These are phyloP conservation scores for Chunga burmeisteri DNA, from an alignment of 2,113 vertebrate genomes.

Conservation along the genomic window DNA sequence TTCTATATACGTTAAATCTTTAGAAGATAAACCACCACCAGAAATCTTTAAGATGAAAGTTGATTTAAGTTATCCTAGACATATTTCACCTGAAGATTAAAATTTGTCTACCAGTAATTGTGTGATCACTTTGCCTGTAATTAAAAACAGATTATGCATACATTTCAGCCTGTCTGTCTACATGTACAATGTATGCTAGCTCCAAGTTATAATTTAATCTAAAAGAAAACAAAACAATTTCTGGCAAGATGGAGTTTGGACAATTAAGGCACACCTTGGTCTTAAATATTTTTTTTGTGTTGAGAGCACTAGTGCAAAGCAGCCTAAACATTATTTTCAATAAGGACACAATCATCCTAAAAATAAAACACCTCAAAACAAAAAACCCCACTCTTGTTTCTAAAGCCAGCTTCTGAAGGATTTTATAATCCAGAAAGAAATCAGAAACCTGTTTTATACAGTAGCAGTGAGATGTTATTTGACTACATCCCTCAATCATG, in stretches of 20 bases:
- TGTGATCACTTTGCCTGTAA: background rate
- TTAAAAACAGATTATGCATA: background rate
- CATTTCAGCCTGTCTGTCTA: background rate
- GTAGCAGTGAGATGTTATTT: background rate
- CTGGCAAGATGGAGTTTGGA: constrained; percentile 3
- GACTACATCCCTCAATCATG: constrained; percentile 4
- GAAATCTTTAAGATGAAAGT: background rate
- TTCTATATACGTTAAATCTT: background rate
- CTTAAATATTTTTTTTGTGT: background rate
- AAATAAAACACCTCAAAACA: background rate
- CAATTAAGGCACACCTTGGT: background rate
- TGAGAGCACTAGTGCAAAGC: background rate
- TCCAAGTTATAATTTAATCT: background rate
- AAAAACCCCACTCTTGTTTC: background rate
- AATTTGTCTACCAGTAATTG: background rate
- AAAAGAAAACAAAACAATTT: constrained; percentile 22
- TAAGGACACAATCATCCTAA: background rate
- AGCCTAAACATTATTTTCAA: background rate
- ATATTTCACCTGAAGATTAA: constrained; percentile 3
- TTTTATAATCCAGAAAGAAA: constrained; percentile 7
- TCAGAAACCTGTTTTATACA: background rate
- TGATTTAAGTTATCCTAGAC: background rate
- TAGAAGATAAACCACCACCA: background rate
- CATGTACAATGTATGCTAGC: background rate
- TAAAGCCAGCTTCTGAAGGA: background rate